A percentile compares a stretch with the other conserved stretches of the same genome.
Evolutionary conservation across 2,888 invertebrate species (phyloP).

Genomic region (Tetragnatha montana): DNA sequence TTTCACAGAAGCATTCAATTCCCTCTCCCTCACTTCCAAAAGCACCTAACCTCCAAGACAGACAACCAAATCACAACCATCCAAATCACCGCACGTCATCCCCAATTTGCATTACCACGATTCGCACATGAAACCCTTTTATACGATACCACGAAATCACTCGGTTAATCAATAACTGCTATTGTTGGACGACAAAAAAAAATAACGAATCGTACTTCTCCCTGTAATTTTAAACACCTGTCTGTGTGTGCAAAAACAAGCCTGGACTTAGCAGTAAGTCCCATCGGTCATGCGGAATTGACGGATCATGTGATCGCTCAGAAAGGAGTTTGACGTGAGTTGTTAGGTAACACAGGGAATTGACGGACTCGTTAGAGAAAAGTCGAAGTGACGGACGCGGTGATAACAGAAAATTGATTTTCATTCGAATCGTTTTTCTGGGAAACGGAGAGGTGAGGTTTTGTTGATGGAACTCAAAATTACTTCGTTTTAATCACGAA

Average conservation of each 20-base stretch:
- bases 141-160: background rate
- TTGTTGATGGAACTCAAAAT: background rate
- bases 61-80: no score
- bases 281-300: conserved; percentile 44
- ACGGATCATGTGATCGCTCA: conserved; percentile 54
- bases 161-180: background rate
- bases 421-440: background rate
- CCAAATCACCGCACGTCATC: no score
- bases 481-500: no score
- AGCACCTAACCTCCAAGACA: no score
- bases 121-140: no score
- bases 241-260: conserved; percentile 1
- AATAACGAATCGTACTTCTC: background rate
- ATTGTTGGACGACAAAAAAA: background rate
- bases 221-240: conserved; percentile 55
- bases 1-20: no score
- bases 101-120: no score
- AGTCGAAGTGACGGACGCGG: background rate
- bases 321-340: conserved; percentile 9
- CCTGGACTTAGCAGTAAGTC: background rate
- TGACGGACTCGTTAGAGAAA: background rate
- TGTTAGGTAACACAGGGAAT: conserved; percentile 4
- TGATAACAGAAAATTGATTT: background rate
- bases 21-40: no score
- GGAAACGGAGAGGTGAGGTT: background rate